A percentile compares a stretch with the other conserved stretches of the same genome.
phyloP scores from a whole-genome alignment of 1,140 invertebrate species.

The Aphis gossypii region DNA sequence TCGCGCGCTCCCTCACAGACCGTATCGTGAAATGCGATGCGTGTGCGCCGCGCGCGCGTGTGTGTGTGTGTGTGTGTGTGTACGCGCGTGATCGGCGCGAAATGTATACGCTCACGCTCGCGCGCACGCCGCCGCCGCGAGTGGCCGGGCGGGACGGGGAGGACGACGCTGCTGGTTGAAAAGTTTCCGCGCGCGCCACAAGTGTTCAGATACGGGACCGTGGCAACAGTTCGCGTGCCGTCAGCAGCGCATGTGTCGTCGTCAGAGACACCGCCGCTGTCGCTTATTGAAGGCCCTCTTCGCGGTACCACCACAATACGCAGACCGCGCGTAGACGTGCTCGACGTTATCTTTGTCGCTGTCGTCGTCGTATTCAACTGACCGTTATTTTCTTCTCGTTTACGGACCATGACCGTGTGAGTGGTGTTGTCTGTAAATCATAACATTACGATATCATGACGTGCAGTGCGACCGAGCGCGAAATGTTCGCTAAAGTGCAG shows the following conservation, averaged over 20 bases:
- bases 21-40: neutral
- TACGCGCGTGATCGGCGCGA: too few species aligned
- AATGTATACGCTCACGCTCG: too few species aligned
- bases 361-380: neutral
- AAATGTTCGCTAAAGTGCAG: neutral
- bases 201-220: slow-evolving; percentile 30
- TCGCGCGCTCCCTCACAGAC: neutral
- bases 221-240: slow-evolving; percentile 14
- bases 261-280: neutral
- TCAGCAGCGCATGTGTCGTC: neutral
- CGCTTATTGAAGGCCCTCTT: neutral
- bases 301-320: neutral
- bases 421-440: neutral
- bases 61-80: neutral
- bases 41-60: neutral
- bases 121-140: neutral
- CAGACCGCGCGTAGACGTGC: too few species aligned
- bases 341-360: neutral
- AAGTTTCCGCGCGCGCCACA: slow-evolving; percentile 45
- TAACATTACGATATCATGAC: neutral
- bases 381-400: neutral
- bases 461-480: too few species aligned
- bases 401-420: neutral
- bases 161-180: neutral
- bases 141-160: neutral